Percentiles rank a stretch among this genome's conserved stretches.
These are phyloP conservation scores for Troides helena DNA, from an alignment of 2,888 invertebrate genomes.

Conservation along the genomic window DNA sequence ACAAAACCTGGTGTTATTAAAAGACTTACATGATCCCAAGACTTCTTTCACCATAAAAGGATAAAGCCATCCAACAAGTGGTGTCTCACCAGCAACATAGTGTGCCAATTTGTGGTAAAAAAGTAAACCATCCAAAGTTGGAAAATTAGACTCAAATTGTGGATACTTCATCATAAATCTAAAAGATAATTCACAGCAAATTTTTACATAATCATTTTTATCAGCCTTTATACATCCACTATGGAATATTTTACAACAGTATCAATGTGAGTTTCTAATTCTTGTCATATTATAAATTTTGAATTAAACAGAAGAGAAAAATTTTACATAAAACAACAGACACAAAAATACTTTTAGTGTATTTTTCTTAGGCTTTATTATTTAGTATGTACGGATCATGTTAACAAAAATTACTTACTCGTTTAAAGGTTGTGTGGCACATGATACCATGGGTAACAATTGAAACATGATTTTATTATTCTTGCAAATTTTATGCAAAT, in stretches of 20 bases:
- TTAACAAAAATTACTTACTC: slow-evolving; percentile 30
- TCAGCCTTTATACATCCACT: too few relatives aligned
- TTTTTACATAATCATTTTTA: not conserved
- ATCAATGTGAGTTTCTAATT: too few relatives aligned
- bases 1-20: not conserved
- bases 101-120: slow-evolving; percentile 93
- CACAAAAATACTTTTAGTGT: too few relatives aligned
- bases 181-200: slow-evolving; percentile 33
- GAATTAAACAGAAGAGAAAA: too few relatives aligned
- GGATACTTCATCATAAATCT: slow-evolving; percentile 64
- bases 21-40: slow-evolving; percentile 69
- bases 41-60: slow-evolving; percentile 93
- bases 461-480: slow-evolving; percentile 70
- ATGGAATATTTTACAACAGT: too few relatives aligned
- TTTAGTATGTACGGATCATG: not conserved
- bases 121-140: slow-evolving; percentile 90
- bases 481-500: slow-evolving; percentile 52
- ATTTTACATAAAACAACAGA: too few relatives aligned
- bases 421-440: slow-evolving; percentile 66
- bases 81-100: slow-evolving; percentile 89
- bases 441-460: slow-evolving; percentile 72
- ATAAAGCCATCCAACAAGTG: slow-evolving; percentile 95
- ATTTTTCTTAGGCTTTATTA: too few relatives aligned
- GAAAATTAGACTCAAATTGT: slow-evolving; percentile 54
- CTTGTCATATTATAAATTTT: too few relatives aligned